These are phyloP conservation scores for Spermophilus dauricus DNA, from an alignment of 2,113 vertebrate genomes.

Conservation along the genomic window DNA sequence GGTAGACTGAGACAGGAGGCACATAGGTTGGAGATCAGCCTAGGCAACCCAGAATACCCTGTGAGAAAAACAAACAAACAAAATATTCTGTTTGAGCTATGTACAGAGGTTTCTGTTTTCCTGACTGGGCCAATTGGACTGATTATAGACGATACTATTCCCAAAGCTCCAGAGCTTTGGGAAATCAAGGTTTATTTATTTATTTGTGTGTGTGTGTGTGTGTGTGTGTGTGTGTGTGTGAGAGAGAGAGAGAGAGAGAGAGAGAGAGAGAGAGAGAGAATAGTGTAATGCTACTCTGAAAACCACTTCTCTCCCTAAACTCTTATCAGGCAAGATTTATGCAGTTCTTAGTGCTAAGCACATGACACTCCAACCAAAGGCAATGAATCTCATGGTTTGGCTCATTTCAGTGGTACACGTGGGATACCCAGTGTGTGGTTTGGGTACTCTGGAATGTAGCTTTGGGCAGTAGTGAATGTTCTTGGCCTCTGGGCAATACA, in stretches of 20 bases:
- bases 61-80: not conserved
- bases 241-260: too few species aligned
- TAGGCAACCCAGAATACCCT: not conserved
- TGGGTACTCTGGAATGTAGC: not conserved
- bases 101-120: slow-evolving; percentile 23
- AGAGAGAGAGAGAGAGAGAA: not conserved
- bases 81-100: slow-evolving; percentile 25
- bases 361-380: not conserved
- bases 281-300: not conserved
- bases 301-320: not conserved
- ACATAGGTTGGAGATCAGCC: not conserved
- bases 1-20: too few species aligned
- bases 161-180: not conserved
- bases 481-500: not conserved
- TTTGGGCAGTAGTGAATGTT: not conserved
- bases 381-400: not conserved
- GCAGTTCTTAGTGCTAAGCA: not conserved
- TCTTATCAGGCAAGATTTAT: not conserved
- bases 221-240: too few species aligned
- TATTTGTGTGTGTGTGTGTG: too few species aligned
- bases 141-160: not conserved
- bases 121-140: not conserved
- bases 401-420: not conserved
- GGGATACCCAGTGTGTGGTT: not conserved
- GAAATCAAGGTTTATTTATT: not conserved